These are phyloP conservation scores for Rhadina sibilatrix DNA, from an alignment of 2,113 vertebrate species.

Conservation along the genomic window DNA sequence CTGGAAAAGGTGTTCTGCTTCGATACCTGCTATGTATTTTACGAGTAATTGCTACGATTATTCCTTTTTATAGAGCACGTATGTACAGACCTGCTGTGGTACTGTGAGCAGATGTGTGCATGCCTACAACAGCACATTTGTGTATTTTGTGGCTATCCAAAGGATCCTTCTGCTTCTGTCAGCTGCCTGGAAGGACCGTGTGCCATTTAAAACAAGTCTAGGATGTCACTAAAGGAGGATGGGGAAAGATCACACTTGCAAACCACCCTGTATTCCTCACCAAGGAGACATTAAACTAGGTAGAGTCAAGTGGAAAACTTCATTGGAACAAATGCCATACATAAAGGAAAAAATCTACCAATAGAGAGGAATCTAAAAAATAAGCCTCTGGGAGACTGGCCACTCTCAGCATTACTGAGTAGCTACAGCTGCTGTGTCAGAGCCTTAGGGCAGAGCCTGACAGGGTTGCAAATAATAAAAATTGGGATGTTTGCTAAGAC, in stretches of 20 bases:
- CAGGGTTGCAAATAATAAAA: not conserved
- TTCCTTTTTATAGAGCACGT: not conserved
- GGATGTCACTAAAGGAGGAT: not conserved
- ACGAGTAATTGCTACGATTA: not conserved
- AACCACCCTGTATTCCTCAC: not conserved
- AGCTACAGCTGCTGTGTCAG: not conserved
- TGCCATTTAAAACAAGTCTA: not conserved
- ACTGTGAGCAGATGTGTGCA: not conserved
- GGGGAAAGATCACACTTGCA: not conserved
- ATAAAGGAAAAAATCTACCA: not conserved
- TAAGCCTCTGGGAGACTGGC: not conserved
- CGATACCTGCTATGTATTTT: not conserved
- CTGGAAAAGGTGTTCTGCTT: not conserved
- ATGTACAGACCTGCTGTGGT: too few species aligned
- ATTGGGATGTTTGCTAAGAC: not conserved
- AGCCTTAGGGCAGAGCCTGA: not conserved
- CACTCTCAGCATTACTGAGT: not conserved
- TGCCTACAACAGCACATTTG: not conserved
- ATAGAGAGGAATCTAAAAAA: not conserved
- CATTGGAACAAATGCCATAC: not conserved
- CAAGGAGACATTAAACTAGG: not conserved
- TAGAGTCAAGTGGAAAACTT: not conserved
- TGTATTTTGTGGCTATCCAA: not conserved
- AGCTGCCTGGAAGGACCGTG: not conserved
- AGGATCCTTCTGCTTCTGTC: not conserved